These are phyloP conservation scores for Leptinotarsa texana DNA, from an alignment of 1,140 invertebrate genomes.

Conservation along the genomic window DNA sequence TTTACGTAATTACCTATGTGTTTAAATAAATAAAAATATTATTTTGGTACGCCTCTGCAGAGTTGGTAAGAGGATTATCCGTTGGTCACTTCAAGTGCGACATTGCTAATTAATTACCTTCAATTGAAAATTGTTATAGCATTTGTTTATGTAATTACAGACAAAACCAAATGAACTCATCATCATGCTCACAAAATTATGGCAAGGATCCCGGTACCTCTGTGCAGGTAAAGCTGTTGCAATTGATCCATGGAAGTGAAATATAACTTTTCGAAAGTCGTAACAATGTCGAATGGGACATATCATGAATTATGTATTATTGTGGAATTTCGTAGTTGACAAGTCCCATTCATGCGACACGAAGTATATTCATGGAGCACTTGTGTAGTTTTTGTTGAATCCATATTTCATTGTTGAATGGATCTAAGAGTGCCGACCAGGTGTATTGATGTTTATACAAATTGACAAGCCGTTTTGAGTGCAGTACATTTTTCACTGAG, in stretches of 20 bases:
- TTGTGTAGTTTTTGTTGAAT: constrained; percentile 10
- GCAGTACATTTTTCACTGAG: not conserved
- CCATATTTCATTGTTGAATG: constrained; percentile 1
- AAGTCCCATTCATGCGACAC: constrained; percentile 10
- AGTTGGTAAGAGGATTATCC: too few relatives aligned
- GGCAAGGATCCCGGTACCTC: not conserved
- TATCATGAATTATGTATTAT: constrained; percentile 22
- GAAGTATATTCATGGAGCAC: constrained; percentile 12
- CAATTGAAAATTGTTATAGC: too few relatives aligned
- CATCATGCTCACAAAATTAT: too few relatives aligned
- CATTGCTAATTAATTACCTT: too few relatives aligned
- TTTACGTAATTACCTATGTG: too few relatives aligned
- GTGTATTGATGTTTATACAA: not conserved
- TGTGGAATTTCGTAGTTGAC: constrained; percentile 21
- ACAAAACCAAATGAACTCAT: too few relatives aligned
- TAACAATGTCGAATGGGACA: constrained; percentile 17
- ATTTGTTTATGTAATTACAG: too few relatives aligned
- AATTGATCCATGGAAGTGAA: constrained; percentile 8
- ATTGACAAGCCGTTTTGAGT: not conserved
- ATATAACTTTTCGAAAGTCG: constrained; percentile 12
- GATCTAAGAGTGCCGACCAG: not conserved
- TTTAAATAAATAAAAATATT: too few relatives aligned
- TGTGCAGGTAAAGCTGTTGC: not conserved
- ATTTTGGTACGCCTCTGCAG: too few relatives aligned
- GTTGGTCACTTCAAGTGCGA: too few relatives aligned